A percentile compares a stretch with the other conserved stretches of the same genome.
Conservation (phyloP, 2,797 vertebrate genomes). For the Parauchenoglanis punctatus region DNA sequence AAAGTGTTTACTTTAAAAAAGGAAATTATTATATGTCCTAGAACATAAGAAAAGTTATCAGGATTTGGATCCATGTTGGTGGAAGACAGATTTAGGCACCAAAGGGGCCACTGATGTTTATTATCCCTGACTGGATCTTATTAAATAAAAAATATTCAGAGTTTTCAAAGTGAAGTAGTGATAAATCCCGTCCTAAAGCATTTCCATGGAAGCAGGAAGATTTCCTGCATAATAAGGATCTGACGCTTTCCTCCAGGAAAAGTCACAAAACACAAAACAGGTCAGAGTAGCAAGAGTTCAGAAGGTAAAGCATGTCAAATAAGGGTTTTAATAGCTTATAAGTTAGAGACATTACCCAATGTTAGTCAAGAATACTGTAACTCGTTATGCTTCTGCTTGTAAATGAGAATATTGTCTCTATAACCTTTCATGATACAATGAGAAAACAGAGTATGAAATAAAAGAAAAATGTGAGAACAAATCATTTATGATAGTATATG, state of each 20-base stretch:
- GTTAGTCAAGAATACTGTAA: neutral
- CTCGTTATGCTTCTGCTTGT: neutral
- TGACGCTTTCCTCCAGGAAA: slow-evolving; percentile 6
- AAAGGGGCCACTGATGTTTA: slow-evolving; percentile 33
- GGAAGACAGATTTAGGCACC: slow-evolving; percentile 45
- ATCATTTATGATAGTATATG: neutral
- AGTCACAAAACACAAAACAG: slow-evolving; percentile 1
- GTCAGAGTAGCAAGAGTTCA: neutral
- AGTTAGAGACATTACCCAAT: neutral
- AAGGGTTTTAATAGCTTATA: neutral
- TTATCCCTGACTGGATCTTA: slow-evolving; percentile 49
- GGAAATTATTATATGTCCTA: neutral
- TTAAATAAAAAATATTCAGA: slow-evolving; percentile 36
- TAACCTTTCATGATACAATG: neutral
- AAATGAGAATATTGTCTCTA: neutral
- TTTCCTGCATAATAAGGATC: slow-evolving; percentile 18
- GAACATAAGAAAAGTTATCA: neutral
- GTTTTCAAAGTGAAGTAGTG: neutral
- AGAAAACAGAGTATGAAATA: neutral
- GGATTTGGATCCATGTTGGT: neutral
- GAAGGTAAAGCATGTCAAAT: neutral
- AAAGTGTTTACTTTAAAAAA: slow-evolving; percentile 11
- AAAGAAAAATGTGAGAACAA: neutral
- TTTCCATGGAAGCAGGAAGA: slow-evolving; percentile 43
- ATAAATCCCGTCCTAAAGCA: slow-evolving; percentile 3